A percentile compares a stretch with the other conserved stretches of the same genome.
These are phyloP conservation scores for Parazoanthus atlanticus DNA, from an alignment of 92 coral and sea anemone species.

Conservation along the genomic window DNA sequence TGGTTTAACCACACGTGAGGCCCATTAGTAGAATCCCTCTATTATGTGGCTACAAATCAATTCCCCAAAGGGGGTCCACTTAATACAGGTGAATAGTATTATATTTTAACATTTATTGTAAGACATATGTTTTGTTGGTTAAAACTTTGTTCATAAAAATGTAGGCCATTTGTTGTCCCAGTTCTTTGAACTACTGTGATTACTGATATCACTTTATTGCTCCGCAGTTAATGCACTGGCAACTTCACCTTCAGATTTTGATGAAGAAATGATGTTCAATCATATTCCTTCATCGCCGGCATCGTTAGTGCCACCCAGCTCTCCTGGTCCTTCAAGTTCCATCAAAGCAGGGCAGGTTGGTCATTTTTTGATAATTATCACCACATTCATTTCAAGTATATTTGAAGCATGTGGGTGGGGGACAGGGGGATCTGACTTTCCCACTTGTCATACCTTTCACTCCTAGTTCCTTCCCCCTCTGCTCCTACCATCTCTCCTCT, in stretches of 20 bases:
- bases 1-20: too few species aligned
- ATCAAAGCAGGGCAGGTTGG: slow-evolving; percentile 36
- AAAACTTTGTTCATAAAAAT: too few species aligned
- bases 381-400: too few species aligned
- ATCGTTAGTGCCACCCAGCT: slow-evolving; percentile 66
- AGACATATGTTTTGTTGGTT: too few species aligned
- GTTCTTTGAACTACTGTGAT: background rate
- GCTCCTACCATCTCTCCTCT: background rate
- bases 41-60: too few species aligned
- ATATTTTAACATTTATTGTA: too few species aligned
- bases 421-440: background rate
- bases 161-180: background rate
- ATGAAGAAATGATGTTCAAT: slow-evolving; percentile 66
- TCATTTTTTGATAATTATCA: background rate
- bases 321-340: slow-evolving; percentile 63
- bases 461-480: background rate
- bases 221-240: slow-evolving; percentile 73
- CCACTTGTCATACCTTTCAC: background rate
- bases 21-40: too few species aligned
- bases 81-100: too few species aligned
- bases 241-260: slow-evolving; percentile 78
- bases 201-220: slow-evolving; percentile 1
- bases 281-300: slow-evolving; percentile 75
- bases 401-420: too few species aligned
- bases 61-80: too few species aligned